Evolutionary conservation across 2,797 vertebrate species (phyloP).

Genomic region (Syngnathus acus): DNA sequence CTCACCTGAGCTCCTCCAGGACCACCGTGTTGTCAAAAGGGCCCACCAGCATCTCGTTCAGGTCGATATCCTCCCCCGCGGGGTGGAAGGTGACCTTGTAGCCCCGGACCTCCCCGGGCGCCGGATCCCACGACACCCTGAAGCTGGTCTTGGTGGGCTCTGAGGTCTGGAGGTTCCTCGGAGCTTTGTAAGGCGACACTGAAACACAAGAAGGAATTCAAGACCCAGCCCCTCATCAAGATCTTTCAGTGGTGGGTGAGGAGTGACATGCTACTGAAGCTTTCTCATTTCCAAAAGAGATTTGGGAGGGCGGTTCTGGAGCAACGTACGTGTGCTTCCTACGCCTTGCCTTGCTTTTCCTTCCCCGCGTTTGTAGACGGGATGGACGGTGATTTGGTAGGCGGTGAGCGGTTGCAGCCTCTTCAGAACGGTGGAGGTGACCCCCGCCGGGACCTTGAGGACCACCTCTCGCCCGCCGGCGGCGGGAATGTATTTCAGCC

Average conservation of each 20-base stretch:
- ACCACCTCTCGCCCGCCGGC: slow-evolving; percentile 66
- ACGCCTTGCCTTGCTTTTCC: slow-evolving; percentile 94
- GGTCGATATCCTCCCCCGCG: slow-evolving; percentile 66
- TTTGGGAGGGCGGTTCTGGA: slow-evolving; percentile 22
- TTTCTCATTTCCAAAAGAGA: too few species aligned
- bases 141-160: slow-evolving; percentile 90
- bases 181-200: slow-evolving; percentile 88
- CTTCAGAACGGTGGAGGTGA: slow-evolving; percentile 75
- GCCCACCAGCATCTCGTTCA: slow-evolving; percentile 80
- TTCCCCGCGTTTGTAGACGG: slow-evolving; percentile 84
- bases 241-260: background rate
- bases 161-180: slow-evolving; percentile 90
- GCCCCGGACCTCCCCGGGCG: slow-evolving; percentile 82
- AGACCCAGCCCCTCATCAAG: background rate
- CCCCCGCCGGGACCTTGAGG: slow-evolving; percentile 68
- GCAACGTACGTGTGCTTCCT: slow-evolving; percentile 89
- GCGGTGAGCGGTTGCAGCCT: slow-evolving; percentile 78
- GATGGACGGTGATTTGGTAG: slow-evolving; percentile 81
- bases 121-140: slow-evolving; percentile 88
- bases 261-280: background rate
- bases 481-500: slow-evolving; percentile 72
- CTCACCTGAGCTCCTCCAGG: slow-evolving; percentile 90
- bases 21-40: slow-evolving; percentile 92
- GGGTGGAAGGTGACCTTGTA: slow-evolving; percentile 94
- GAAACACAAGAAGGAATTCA: slow-evolving; percentile 28